Conservation (phyloP, 1,140 invertebrate species). For the Galleria mellonella region DNA sequence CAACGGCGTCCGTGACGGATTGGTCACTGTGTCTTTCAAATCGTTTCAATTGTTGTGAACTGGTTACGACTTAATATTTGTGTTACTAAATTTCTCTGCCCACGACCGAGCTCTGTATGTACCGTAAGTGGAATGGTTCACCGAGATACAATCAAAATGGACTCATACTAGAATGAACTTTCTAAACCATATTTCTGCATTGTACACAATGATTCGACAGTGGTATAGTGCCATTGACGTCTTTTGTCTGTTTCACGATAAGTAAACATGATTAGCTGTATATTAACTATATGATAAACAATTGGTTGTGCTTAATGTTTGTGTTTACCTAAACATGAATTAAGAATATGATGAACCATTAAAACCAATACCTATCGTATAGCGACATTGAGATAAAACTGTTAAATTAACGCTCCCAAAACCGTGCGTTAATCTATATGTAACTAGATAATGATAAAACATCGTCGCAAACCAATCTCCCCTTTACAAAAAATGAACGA, state of each 20-base stretch:
- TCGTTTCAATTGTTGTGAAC: slow-evolving; percentile 43
- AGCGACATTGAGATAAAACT: too few relatives aligned
- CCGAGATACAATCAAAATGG: slow-evolving; percentile 43
- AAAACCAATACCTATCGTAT: too few relatives aligned
- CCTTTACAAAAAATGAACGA: slow-evolving; percentile 21
- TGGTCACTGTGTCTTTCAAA: slow-evolving; percentile 38
- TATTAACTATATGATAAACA: too few relatives aligned
- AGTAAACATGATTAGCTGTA: too few relatives aligned
- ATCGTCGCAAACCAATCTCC: slow-evolving; percentile 18
- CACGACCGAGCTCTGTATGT: slow-evolving; percentile 28
- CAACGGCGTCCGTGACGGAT: slow-evolving; percentile 30
- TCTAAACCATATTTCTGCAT: slow-evolving; percentile 35
- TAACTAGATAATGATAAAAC: slow-evolving; percentile 7
- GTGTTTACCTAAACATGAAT: too few relatives aligned
- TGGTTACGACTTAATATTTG: slow-evolving; percentile 39
- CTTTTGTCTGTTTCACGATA: background rate
- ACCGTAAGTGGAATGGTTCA: slow-evolving; percentile 42
- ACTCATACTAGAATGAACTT: slow-evolving; percentile 40
- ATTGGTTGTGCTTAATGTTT: too few relatives aligned
- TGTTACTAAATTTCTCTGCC: slow-evolving; percentile 45
- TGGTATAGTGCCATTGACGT: background rate
- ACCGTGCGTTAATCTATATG: slow-evolving; percentile 1
- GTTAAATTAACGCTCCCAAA: background rate
- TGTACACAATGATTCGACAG: slow-evolving; percentile 9
- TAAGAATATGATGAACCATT: too few relatives aligned